A percentile compares a stretch with the other conserved stretches of the same genome.
These are phyloP conservation scores for Ectropis grisescens DNA, from an alignment of 1,140 invertebrate genomes.

Conservation along the genomic window DNA sequence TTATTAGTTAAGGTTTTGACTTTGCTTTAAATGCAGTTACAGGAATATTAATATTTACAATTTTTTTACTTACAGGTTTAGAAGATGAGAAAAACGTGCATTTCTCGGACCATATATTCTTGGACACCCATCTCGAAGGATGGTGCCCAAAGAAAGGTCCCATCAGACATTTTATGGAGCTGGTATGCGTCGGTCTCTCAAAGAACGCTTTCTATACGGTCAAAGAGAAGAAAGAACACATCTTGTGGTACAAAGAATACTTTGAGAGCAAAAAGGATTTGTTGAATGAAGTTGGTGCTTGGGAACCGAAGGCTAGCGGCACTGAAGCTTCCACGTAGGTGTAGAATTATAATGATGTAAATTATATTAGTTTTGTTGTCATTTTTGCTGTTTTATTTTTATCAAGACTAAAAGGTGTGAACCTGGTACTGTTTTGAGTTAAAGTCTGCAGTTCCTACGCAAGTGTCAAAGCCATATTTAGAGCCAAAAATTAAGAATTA, in stretches of 20 bases:
- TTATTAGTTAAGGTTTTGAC: no score
- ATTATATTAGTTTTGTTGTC: no score
- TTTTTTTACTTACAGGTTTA: constrained; percentile 74
- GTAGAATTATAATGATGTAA: no score
- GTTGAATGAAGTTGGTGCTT: constrained; percentile 73
- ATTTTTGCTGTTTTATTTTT: no score
- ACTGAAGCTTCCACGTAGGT: constrained; percentile 12
- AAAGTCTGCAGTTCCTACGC: no score
- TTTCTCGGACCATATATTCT: constrained; percentile 94
- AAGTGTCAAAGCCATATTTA: no score
- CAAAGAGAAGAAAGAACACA: constrained; percentile 89
- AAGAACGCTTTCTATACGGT: constrained; percentile 94
- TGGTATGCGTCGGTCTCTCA: constrained; percentile 93
- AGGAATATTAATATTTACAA: no score
- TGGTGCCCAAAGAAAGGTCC: constrained; percentile 94
- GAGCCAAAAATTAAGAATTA: no score
- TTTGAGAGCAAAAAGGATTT: constrained; percentile 87
- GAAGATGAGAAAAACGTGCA: constrained; percentile 84
- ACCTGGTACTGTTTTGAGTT: no score
- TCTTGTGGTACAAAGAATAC: constrained; percentile 93
- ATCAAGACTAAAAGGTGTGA: no score
- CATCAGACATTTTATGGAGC: constrained; percentile 96
- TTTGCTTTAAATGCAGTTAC: no score
- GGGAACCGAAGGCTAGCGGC: constrained; percentile 19
- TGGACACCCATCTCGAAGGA: constrained; percentile 85